phyloP scores from a whole-genome alignment of 1,140 invertebrate genomes.

The Drosophila santomea region DNA sequence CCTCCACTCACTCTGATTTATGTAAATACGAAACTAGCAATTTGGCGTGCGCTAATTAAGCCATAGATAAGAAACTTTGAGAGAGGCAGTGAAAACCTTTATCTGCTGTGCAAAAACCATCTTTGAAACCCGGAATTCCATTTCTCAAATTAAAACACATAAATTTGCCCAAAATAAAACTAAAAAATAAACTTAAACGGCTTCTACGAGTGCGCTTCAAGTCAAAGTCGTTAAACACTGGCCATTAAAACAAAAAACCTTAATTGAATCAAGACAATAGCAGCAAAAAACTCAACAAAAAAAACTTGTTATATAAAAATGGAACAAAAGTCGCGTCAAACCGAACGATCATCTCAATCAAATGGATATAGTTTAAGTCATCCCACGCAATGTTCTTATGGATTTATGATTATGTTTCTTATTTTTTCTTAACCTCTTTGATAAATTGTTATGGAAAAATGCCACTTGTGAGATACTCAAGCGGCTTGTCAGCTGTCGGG shows the following conservation, averaged over 20 bases:
- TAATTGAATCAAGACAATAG: slow-evolving; percentile 53
- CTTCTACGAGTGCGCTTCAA: slow-evolving; percentile 63
- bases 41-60: slow-evolving; percentile 56
- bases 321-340: slow-evolving; percentile 14
- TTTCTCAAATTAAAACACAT: slow-evolving; percentile 66
- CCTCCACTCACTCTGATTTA: slow-evolving; percentile 47
- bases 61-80: slow-evolving; percentile 22
- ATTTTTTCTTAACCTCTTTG: slow-evolving; percentile 23
- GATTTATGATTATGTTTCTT: slow-evolving; percentile 23
- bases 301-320: slow-evolving; percentile 21
- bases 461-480: slow-evolving; percentile 48
- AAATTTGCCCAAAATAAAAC: slow-evolving; percentile 47
- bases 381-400: slow-evolving; percentile 53
- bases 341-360: slow-evolving; percentile 46
- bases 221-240: slow-evolving; percentile 60
- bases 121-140: slow-evolving; percentile 71
- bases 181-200: slow-evolving; percentile 49
- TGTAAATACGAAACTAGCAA: slow-evolving; percentile 56
- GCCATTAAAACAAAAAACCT: slow-evolving; percentile 46
- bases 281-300: not conserved
- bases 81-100: not conserved
- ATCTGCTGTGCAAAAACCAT: slow-evolving; percentile 17
- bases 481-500: slow-evolving; percentile 52
- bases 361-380: slow-evolving; percentile 51
- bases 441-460: slow-evolving; percentile 59